These are phyloP conservation scores for Theonella swinhoei DNA, from an alignment of 37 sponge, comb jelly and placozoan genomes.

Conservation along the genomic window DNA sequence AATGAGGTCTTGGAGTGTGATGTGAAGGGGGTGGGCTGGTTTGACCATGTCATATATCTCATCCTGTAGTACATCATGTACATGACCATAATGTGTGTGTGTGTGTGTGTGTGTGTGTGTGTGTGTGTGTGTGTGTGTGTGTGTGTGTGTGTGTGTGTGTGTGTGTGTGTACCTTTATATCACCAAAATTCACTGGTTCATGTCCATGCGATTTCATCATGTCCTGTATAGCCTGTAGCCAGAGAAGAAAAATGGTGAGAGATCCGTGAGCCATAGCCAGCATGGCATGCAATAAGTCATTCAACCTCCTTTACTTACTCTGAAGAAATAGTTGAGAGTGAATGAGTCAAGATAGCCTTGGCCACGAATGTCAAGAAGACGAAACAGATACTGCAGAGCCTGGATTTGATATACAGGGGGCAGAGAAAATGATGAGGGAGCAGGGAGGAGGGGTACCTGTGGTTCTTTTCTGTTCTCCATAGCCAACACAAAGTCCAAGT, in stretches of 20 bases:
- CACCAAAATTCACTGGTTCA: conserved; percentile 88
- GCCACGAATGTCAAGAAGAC: conserved; percentile 88
- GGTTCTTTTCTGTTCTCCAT: conserved; percentile 94
- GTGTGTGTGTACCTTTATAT: conserved; percentile 81
- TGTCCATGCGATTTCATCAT: conserved; percentile 82
- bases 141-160: no score
- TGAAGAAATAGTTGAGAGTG: conserved; percentile 91
- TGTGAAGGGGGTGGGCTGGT: conserved; percentile 69
- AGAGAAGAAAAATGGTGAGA: conserved; percentile 16
- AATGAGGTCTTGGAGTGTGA: conserved; percentile 90
- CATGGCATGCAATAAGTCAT: background rate
- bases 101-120: background rate
- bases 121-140: no score
- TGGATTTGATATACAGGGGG: no score
- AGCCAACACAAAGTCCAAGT: conserved; percentile 97
- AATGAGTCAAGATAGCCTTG: conserved; percentile 80
- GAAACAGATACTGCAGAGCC: conserved; percentile 93
- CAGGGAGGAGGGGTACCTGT: conserved; percentile 38
- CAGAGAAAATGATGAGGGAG: background rate
- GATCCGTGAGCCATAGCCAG: background rate
- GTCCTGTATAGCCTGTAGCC: conserved; percentile 85
- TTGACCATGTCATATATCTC: conserved; percentile 99
- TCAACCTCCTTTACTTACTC: conserved; percentile 34
- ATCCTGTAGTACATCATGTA: conserved; percentile 81
- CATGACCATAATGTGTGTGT: background rate